These are phyloP conservation scores for Plumapathes pennacea DNA, from an alignment of 92 coral and sea anemone species.

Conservation along the genomic window DNA sequence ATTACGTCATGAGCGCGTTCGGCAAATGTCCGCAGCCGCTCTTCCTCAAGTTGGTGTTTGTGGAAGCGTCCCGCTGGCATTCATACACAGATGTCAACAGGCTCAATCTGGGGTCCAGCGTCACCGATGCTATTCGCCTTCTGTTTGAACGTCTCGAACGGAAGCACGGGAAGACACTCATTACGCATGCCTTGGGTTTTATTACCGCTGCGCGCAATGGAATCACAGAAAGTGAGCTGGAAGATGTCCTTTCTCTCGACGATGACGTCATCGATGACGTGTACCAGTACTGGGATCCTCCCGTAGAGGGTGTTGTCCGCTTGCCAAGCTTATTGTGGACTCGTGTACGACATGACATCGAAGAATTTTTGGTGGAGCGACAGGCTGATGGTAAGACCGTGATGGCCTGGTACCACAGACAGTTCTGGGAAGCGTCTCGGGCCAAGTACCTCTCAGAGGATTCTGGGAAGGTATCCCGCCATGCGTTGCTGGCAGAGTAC, in stretches of 20 bases:
- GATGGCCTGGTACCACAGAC: constrained; percentile 86
- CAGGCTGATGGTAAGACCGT: constrained; percentile 84
- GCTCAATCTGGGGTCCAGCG: constrained; percentile 72
- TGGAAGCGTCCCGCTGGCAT: constrained; percentile 75
- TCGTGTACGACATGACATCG: constrained; percentile 76
- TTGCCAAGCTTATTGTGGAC: constrained; percentile 90
- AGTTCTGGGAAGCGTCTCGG: constrained; percentile 88
- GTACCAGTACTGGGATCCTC: constrained; percentile 93
- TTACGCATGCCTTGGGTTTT: constrained; percentile 74
- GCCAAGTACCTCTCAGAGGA: constrained; percentile 50
- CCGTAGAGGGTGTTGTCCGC: constrained; percentile 84
- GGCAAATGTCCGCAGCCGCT: constrained; percentile 76
- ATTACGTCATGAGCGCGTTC: constrained; percentile 53
- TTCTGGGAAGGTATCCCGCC: constrained; percentile 54
- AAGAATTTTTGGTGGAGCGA: constrained; percentile 79
- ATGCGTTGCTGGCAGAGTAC: constrained; percentile 79
- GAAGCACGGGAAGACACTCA: constrained; percentile 71
- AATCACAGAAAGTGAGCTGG: constrained; percentile 76
- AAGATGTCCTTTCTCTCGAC: constrained; percentile 76
- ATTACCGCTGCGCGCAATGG: constrained; percentile 84
- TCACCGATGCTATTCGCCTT: constrained; percentile 66
- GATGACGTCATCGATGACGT: constrained; percentile 93
- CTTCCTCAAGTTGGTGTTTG: constrained; percentile 73
- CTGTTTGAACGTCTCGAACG: constrained; percentile 80
- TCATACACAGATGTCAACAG: constrained; percentile 73